phyloP scores from a whole-genome alignment of 2,888 invertebrate genomes.

The Busseola fusca region DNA sequence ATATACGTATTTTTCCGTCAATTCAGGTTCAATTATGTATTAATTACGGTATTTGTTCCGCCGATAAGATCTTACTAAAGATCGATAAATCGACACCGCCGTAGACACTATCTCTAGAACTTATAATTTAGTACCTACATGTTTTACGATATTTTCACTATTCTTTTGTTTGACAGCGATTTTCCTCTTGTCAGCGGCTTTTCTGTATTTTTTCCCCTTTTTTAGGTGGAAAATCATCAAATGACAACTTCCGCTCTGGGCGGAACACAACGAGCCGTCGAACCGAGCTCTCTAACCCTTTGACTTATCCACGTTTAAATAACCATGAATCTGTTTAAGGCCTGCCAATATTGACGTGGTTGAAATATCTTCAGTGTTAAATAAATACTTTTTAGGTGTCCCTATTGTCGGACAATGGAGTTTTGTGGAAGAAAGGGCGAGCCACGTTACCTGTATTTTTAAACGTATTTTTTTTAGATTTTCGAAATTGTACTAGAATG shows the following conservation, averaged over 20 bases:
- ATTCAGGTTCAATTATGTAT: no score
- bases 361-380: conserved; percentile 15
- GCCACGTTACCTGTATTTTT: conserved; percentile 2
- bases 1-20: no score
- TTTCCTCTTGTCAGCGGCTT: background rate
- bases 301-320: conserved; percentile 36
- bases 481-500: background rate
- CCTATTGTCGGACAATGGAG: background rate
- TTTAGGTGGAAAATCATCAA: no score
- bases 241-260: no score
- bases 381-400: conserved; percentile 11
- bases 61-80: background rate
- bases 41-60: background rate
- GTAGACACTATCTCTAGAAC: background rate
- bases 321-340: conserved; percentile 25
- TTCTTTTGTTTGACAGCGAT: background rate
- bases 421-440: background rate
- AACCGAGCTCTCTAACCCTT: conserved; percentile 30
- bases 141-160: background rate
- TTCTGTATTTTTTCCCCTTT: conserved; percentile 9
- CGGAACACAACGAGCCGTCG: no score
- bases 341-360: conserved; percentile 10
- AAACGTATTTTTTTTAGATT: background rate
- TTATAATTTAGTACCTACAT: background rate
- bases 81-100: background rate